Base-by-base conservation (phyloP, 2,113 vertebrate genomes). In the Psophia crepitans region DNA sequence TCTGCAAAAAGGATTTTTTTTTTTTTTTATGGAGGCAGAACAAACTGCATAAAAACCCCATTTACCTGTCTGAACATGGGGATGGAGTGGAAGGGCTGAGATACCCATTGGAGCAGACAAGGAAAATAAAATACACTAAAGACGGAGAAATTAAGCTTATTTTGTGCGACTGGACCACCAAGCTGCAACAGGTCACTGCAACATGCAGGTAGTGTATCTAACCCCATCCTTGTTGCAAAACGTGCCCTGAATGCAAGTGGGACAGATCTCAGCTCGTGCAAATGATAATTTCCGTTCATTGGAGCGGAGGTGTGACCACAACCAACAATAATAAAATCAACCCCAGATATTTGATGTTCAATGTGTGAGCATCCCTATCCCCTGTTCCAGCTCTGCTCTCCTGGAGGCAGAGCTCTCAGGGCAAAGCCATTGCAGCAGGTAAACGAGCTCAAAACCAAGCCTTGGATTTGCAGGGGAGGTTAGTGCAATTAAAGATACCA, bases 291-390 rank as follows among this genome's bases (percentile, higher is more conserved):
- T 66, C 35, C 51, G 17, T 49, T 76, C 46, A 66, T 43, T 41
- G 54, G 37, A 91, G 46, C 37, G 77, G 46, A 84, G 26, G 11
- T 43, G 18, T 58, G 39, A 70, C 53, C 39, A 51, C 11, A 22
- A 12, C 49, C 0, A 2, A 74, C 24, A 74, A 66, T 16, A 73
- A 70, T 15, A 64, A 81, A 84, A 68, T 8, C 0, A 7, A 49
- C 19, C 21, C 35, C 58, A 69, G 41, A 58, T 23, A 71, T 18
- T 4, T 64, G 48, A 39, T 21, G 61, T 13, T 60, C 0, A 0
- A 3, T 37, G 30, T 27, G 9, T 4, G 6, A 68, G 44, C 12
- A 28, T 4, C 27, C 32, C 39, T 46, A 21, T 41, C 7, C 26
- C 49, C 0, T 0, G n/a, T 65, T 84, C 46, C 63, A 87, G 69